These are phyloP conservation scores for Pituophis catenifer DNA, from an alignment of 2,113 vertebrate genomes.

Conservation along the genomic window DNA sequence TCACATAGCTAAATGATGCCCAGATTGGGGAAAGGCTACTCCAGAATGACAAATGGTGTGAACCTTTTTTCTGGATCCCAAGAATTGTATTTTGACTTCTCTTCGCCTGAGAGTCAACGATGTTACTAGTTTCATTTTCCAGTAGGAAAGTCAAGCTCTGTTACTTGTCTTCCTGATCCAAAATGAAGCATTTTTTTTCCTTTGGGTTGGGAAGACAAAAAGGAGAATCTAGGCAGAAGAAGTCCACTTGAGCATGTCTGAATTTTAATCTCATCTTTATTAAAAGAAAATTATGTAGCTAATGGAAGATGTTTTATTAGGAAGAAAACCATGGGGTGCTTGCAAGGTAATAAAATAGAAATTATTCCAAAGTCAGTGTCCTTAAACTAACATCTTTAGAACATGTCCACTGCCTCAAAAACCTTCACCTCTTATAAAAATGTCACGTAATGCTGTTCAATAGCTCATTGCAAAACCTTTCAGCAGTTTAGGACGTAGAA, in stretches of 20 bases:
- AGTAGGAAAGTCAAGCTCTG: background rate
- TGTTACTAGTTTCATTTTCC: background rate
- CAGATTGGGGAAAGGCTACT: background rate
- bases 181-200: background rate
- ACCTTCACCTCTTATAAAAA: slow-evolving; percentile 22
- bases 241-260: background rate
- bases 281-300: background rate
- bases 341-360: background rate
- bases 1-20: background rate
- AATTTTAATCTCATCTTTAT: background rate
- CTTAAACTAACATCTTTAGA: background rate
- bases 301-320: background rate
- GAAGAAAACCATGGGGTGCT: background rate
- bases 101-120: background rate
- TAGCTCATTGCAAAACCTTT: background rate
- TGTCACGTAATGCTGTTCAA: background rate
- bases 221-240: background rate
- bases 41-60: background rate
- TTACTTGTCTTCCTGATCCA: background rate
- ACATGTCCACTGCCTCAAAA: background rate
- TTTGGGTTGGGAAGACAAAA: background rate
- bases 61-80: background rate
- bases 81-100: background rate
- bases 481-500: background rate
- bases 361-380: slow-evolving; percentile 23